Evolutionary conservation across 2,113 vertebrate species (phyloP).

Genomic region (Rhea americana): DNA sequence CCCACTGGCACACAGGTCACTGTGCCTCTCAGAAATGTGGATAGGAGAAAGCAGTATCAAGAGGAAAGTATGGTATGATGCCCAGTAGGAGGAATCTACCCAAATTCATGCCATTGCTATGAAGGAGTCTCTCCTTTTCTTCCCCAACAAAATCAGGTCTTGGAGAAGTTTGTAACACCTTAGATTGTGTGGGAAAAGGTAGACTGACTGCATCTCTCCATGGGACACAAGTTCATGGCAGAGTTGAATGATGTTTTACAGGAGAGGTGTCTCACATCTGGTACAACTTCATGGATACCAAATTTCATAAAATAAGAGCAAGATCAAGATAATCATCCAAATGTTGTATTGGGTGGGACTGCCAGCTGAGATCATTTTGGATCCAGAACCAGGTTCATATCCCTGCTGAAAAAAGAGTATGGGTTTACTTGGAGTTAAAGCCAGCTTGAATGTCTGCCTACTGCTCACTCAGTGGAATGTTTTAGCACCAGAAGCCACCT

Average conservation of each 20-base stretch:
- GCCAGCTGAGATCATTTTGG: constrained; percentile 29
- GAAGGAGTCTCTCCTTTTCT: background rate
- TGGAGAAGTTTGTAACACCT: background rate
- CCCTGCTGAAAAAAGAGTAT: background rate
- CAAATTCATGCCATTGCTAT: background rate
- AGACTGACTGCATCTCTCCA: background rate
- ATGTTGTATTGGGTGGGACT: constrained; percentile 19
- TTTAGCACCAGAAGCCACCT: background rate
- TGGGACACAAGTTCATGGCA: background rate
- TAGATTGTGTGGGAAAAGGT: background rate
- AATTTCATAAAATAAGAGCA: constrained; percentile 6
- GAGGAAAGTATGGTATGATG: background rate
- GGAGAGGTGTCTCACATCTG: background rate
- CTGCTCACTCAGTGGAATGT: background rate
- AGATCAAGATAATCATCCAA: background rate
- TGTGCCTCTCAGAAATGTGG: background rate
- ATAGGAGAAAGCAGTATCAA: background rate
- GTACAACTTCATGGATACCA: background rate
- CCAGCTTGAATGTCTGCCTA: background rate
- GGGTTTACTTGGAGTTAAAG: background rate
- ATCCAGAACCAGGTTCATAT: constrained; percentile 11
- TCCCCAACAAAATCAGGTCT: background rate
- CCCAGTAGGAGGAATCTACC: background rate
- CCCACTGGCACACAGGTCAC: background rate
- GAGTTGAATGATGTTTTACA: background rate